A percentile compares a stretch with the other conserved stretches of the same genome.
Conservation (phyloP, 2,888 invertebrate species). For the Caenorhabditis virilis region DNA sequence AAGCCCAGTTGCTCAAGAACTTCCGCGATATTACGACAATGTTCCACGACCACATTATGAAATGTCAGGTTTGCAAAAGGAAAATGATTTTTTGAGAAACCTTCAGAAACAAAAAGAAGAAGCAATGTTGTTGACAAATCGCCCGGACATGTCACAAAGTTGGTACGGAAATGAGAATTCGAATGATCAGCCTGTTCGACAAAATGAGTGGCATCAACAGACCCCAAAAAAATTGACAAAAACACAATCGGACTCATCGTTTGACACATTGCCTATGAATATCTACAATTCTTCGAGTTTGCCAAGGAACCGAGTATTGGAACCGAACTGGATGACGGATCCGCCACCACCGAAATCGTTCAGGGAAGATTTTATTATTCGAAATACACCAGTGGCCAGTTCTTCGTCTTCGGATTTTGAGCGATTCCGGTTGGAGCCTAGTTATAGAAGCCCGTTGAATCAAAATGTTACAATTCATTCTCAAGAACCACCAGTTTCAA, state of each 20-base stretch:
- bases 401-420: conserved; percentile 20
- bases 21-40: conserved; percentile 28
- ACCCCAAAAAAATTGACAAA: conserved; percentile 23
- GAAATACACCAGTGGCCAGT: conserved; percentile 11
- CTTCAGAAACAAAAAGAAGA: conserved; percentile 37
- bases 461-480: background rate
- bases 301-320: conserved; percentile 27
- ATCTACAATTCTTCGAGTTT: conserved; percentile 23
- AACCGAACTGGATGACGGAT: conserved; percentile 46
- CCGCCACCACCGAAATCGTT: conserved; percentile 46
- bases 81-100: conserved; percentile 42
- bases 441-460: conserved; percentile 13
- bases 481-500: conserved; percentile 16
- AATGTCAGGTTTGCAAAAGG: conserved; percentile 8
- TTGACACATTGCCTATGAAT: conserved; percentile 21
- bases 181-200: conserved; percentile 2
- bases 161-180: conserved; percentile 30
- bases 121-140: no score
- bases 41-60: conserved; percentile 13
- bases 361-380: conserved; percentile 27
- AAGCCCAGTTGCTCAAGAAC: conserved; percentile 18
- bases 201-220: conserved; percentile 7
- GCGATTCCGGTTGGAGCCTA: conserved; percentile 25
- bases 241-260: conserved; percentile 30
- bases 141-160: conserved; percentile 28